Evolutionary conservation across 2,113 vertebrate genomes (phyloP).

Genomic region (Apteryx owenii): DNA sequence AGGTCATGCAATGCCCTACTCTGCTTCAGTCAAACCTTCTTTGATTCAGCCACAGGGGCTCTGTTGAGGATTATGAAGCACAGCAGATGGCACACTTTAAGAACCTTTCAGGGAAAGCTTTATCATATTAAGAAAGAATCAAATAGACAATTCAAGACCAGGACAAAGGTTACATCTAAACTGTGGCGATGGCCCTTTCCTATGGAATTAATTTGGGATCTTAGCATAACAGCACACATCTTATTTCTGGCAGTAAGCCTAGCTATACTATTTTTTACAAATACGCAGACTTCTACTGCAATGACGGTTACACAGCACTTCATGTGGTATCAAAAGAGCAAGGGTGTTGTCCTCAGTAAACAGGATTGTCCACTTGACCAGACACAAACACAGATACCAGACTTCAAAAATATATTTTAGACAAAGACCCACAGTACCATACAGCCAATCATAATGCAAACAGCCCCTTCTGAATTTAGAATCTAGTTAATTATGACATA

Average conservation of each 20-base stretch:
- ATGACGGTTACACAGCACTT: not conserved
- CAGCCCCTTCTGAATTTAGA: not conserved
- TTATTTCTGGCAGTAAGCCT: not conserved
- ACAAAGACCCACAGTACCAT: not conserved
- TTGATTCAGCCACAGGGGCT: not conserved
- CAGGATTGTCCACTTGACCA: not conserved
- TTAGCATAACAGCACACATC: fast-evolving
- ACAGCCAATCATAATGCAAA: not conserved
- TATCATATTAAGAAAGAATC: not conserved
- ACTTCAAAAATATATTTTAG: not conserved
- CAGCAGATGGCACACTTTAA: not conserved
- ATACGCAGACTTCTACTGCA: not conserved
- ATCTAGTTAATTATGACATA: not conserved
- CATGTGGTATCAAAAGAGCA: not conserved
- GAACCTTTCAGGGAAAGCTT: not conserved
- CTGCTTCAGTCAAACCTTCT: not conserved
- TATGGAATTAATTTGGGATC: not conserved
- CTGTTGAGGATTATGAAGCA: not conserved
- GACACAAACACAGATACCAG: not conserved
- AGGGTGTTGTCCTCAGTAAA: slow-evolving; percentile 22
- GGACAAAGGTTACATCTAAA: not conserved
- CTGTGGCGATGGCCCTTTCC: not conserved
- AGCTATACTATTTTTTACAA: not conserved
- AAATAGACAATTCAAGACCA: not conserved
- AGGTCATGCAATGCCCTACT: not conserved